Evolutionary conservation across 35 echinoderm and acorn worm species (phyloP).

Genomic region (Hemicentrotus pulcherrimus): DNA sequence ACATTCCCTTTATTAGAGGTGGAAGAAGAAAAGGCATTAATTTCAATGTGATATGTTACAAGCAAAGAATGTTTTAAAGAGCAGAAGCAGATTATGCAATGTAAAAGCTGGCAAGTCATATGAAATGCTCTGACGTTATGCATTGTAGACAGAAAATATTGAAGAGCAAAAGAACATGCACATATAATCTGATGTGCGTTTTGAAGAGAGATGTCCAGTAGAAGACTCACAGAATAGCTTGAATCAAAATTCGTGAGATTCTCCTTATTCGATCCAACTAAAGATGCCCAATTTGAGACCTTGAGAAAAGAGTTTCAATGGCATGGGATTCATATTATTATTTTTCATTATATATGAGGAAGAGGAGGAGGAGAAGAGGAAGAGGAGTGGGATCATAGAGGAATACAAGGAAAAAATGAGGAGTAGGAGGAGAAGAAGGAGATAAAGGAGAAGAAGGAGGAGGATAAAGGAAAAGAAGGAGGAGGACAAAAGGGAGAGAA

Average conservation of each 20-base stretch:
- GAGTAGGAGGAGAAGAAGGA: too few species aligned
- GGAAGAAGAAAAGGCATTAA: too few species aligned
- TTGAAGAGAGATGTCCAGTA: background rate
- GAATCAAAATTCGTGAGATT: background rate
- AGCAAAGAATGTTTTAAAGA: background rate
- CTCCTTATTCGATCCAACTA: constrained; percentile 29
- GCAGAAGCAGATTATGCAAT: background rate
- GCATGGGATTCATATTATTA: background rate
- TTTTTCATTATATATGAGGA: background rate
- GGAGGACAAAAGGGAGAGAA: too few species aligned
- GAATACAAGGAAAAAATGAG: too few species aligned
- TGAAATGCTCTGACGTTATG: background rate
- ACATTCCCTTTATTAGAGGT: too few species aligned
- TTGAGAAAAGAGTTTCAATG: background rate
- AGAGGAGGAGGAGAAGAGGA: too few species aligned
- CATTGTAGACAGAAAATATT: background rate
- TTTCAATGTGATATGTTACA: too few species aligned
- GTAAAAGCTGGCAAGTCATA: background rate
- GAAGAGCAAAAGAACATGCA: background rate
- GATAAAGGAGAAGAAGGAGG: too few species aligned
- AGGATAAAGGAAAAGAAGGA: too few species aligned
- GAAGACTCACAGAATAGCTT: constrained; percentile 6
- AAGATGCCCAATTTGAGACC: constrained; percentile 40
- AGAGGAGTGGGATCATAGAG: too few species aligned
- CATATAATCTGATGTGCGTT: background rate